These are phyloP conservation scores for Poeciliopsis gracilis DNA, from an alignment of 2,797 vertebrate genomes.

Conservation along the genomic window DNA sequence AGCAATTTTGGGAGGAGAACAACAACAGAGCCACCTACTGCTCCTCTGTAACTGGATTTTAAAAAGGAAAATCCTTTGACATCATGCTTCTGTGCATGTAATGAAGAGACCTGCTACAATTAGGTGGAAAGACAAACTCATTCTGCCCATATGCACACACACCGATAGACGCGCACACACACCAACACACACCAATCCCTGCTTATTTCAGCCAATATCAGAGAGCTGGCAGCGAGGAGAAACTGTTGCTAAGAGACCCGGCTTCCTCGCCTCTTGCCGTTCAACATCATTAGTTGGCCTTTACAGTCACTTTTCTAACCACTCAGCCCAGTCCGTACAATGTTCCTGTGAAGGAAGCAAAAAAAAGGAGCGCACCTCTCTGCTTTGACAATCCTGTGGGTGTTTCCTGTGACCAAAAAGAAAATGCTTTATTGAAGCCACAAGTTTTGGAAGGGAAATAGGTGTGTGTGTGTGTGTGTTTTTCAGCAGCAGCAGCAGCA, in stretches of 20 bases:
- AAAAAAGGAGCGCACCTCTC: slow-evolving; percentile 16
- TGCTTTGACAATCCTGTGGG: slow-evolving; percentile 12
- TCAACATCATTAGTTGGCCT: slow-evolving; percentile 72
- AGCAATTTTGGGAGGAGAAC: slow-evolving; percentile 11
- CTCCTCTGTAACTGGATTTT: slow-evolving; percentile 16
- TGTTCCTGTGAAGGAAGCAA: slow-evolving; percentile 16
- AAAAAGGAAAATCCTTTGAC: slow-evolving; percentile 20
- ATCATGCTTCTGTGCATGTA: slow-evolving; percentile 29
- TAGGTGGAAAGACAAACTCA: slow-evolving; percentile 21
- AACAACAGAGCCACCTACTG: neutral
- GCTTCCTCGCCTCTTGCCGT: slow-evolving; percentile 49
- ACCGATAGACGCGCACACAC: slow-evolving; percentile 10
- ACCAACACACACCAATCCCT: slow-evolving; percentile 18
- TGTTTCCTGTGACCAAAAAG: slow-evolving; percentile 24
- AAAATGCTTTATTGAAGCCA: slow-evolving; percentile 42
- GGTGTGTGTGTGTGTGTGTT: neutral
- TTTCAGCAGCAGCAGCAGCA: slow-evolving; percentile 8
- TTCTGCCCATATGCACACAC: neutral
- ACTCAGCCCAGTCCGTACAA: slow-evolving; percentile 31
- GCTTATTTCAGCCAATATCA: slow-evolving; percentile 50
- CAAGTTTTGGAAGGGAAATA: slow-evolving; percentile 22
- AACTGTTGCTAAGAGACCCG: slow-evolving; percentile 79
- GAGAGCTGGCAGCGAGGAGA: slow-evolving; percentile 38
- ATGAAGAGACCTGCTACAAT: slow-evolving; percentile 37
- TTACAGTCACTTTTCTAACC: slow-evolving; percentile 63